Evolutionary conservation across 2,113 vertebrate genomes (phyloP), one percentile per base, ranked within the genome.

Genomic region (Talpa occidentalis): DNA sequence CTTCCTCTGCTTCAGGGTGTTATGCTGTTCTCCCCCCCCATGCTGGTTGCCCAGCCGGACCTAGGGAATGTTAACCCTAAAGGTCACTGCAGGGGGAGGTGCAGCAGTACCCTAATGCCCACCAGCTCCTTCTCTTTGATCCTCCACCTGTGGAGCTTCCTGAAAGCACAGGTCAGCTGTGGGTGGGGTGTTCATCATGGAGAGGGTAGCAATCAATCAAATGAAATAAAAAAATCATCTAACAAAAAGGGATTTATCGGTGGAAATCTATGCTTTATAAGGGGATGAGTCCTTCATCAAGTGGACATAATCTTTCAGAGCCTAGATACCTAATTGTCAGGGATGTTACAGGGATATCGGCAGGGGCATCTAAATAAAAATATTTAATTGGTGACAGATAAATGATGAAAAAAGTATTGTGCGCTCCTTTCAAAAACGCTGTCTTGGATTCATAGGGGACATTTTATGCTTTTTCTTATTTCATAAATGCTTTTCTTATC

Each of bases 361-460:
- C n/a, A n/a, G n/a, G n/a, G n/a, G n/a, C n/a, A n/a, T n/a, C n/a
- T n/a, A n/a, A n/a, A n/a, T n/a, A n/a, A 37, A 73, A 69, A 28
- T 74, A 37, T 5, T 21, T 70, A 40, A 24, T 44, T 72, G 11
- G 3, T 42, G 30, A 79, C 40, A 90, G 54, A 69, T 78, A 94
- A 72, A 32, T 94, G 92, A 76, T 32, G 9, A n/a, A 30, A 54
- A 76, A 90, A 70, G 40, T 88, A 30, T 81, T 87, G 12, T 54
- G 8, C 24, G 66, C 12, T 52, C 9, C 35, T 95, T 96, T 94
- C 40, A 74, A 95, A 96, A 95, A 83, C 42, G 7, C 37, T 88
- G 5, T 59, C 81, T 89, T 76, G 32, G 12, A 93, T n/a, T n/a
- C 19, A 32, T 44, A 86, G 5, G 62, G n/a, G 16, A 0, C 35